These are phyloP conservation scores for Trachelus stipa DNA, from an alignment of 2,888 invertebrate species.

Conservation along the genomic window DNA sequence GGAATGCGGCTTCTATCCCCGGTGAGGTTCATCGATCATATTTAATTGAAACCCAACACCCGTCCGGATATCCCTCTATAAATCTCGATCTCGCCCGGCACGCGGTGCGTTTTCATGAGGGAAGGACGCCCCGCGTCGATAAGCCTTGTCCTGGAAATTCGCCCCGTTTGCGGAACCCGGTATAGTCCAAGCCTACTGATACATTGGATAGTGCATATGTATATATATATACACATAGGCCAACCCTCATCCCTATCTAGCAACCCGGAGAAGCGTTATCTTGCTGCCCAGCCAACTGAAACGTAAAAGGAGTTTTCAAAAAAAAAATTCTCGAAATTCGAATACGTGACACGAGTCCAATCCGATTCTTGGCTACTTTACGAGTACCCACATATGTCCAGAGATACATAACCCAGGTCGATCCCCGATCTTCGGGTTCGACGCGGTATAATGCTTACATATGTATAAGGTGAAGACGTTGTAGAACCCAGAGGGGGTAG, in stretches of 20 bases:
- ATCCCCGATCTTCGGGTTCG: no score
- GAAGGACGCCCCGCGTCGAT: constrained; percentile 13
- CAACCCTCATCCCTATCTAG: background rate
- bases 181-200: background rate
- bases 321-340: background rate
- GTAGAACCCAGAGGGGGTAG: background rate
- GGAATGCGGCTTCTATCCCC: background rate
- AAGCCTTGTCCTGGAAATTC: background rate
- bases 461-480: background rate
- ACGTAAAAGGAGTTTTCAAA: background rate
- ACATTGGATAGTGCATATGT: background rate
- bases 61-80: constrained; percentile 44
- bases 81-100: constrained; percentile 39
- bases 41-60: constrained; percentile 59
- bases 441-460: background rate
- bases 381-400: background rate
- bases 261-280: background rate
- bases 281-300: background rate
- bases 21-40: constrained; percentile 51
- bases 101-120: constrained; percentile 35
- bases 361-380: background rate
- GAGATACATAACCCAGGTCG: background rate
- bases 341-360: background rate
- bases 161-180: background rate
- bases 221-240: background rate